Base-by-base conservation (phyloP, 2,888 invertebrate species). In the Dusona sp. region DNA sequence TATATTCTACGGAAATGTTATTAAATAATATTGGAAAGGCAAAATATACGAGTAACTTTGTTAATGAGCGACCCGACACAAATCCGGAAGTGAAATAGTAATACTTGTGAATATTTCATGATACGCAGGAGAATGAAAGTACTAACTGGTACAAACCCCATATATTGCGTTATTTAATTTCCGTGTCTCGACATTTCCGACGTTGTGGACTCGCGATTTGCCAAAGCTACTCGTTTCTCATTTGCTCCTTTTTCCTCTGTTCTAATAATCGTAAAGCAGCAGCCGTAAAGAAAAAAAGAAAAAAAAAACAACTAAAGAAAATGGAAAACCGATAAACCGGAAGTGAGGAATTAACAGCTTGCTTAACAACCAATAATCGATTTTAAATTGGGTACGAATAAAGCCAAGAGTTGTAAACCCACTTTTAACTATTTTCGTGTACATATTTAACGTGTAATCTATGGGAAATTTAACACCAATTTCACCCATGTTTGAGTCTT, bases 141-240 rank as follows among this genome's bases (percentile, higher is more conserved):
- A 72, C 61, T 48, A 61, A 73, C 74, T 48, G 80, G 72, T 77
- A 75, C 51, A n/a, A 65, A 48, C 36, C 64, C 57, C 65, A n/a
- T 67, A 38, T 13, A 72, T 61, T 78, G 81, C 68, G 72, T 73
- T 81, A 81, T 65, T 64, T 72, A 29, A 33, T 74, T 84, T 85
- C 84, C 75, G 85, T 80, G 75, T 86, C 65, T 73, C 72, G 88
- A 80, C 64, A 88, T 75, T 87, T 88, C 88, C 87, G 86, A 82
- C 33, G 70, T 33, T 79, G 42, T 68, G 38, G 22, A 79, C 51
- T 42, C 38, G 54, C 22, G 22, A 75, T 67, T 61, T 74, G n/a
- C 25, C 64, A 42, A 38, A 68, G 42, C 11, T 33, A n/a, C 29
- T 45, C 38, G 19, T 61, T 61, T 75, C n/a, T 64, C 6, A 38